These are phyloP conservation scores for Macrobrachium rosenbergii DNA, from an alignment of 1,140 invertebrate genomes.

Conservation along the genomic window DNA sequence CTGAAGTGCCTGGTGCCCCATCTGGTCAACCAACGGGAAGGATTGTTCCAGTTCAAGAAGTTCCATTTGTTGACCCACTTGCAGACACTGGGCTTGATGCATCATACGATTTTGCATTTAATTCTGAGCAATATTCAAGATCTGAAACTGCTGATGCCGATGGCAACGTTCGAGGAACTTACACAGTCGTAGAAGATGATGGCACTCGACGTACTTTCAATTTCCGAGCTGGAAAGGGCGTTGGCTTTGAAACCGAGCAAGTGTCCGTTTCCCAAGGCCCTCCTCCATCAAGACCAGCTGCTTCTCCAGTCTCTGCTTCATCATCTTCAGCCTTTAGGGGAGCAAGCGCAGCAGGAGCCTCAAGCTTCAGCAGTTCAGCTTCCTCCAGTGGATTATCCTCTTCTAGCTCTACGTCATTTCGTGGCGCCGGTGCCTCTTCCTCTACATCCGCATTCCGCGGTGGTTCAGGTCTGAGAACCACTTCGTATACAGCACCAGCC, in stretches of 20 bases:
- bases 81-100: slow-evolving; percentile 43
- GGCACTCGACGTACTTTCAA: slow-evolving; percentile 17
- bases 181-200: slow-evolving; percentile 68
- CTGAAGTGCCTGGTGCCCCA: slow-evolving; percentile 20
- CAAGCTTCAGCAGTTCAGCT: too few relatives aligned
- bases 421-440: too few relatives aligned
- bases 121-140: slow-evolving; percentile 61
- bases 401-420: too few relatives aligned
- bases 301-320: background rate
- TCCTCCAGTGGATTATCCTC: too few relatives aligned
- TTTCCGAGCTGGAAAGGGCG: slow-evolving; percentile 34
- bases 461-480: too few relatives aligned
- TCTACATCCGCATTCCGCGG: too few relatives aligned
- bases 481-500: too few relatives aligned
- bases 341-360: too few relatives aligned
- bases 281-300: background rate
- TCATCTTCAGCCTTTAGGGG: background rate
- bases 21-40: slow-evolving; percentile 12
- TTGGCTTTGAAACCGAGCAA: slow-evolving; percentile 41
- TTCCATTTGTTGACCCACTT: slow-evolving; percentile 42
- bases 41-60: slow-evolving; percentile 5
- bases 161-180: slow-evolving; percentile 67
- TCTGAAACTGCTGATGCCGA: slow-evolving; percentile 65
- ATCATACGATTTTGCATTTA: slow-evolving; percentile 65
- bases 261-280: background rate